phyloP scores from a whole-genome alignment of 1,140 invertebrate species.

The Bombus haemorrhoidalis region DNA sequence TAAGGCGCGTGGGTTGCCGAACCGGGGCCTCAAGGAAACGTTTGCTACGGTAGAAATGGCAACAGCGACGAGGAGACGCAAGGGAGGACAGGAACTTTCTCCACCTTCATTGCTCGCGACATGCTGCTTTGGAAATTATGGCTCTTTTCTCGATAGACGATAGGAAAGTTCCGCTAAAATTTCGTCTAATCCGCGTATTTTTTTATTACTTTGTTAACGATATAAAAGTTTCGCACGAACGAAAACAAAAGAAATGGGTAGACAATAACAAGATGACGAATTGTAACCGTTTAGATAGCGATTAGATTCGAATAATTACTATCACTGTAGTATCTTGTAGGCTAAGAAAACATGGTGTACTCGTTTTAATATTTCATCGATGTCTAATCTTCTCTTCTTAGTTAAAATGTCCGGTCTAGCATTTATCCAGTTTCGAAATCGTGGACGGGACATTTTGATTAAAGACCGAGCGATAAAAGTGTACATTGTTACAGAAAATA shows the following conservation, averaged over 20 bases:
- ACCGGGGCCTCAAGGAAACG: slow-evolving; percentile 15
- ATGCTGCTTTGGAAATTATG: slow-evolving; percentile 21
- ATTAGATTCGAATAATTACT: neutral
- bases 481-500: too few relatives aligned
- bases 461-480: too few relatives aligned
- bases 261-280: slow-evolving; percentile 1
- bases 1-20: slow-evolving; percentile 35
- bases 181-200: too few relatives aligned
- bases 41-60: slow-evolving; percentile 18
- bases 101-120: slow-evolving; percentile 19
- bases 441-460: too few relatives aligned
- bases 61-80: neutral
- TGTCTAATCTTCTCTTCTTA: too few relatives aligned
- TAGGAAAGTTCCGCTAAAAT: neutral
- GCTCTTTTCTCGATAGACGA: neutral
- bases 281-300: neutral
- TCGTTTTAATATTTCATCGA: too few relatives aligned
- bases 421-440: too few relatives aligned
- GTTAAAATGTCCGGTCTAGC: too few relatives aligned
- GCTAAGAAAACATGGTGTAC: neutral
- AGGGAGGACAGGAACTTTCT: slow-evolving; percentile 39
- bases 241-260: neutral
- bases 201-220: neutral
- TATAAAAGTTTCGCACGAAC: neutral
- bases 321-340: slow-evolving; percentile 1